Evolutionary conservation across 2,888 invertebrate genomes (phyloP), one percentile per base, ranked within the genome.

Genomic region (Oxytorus armatus): DNA sequence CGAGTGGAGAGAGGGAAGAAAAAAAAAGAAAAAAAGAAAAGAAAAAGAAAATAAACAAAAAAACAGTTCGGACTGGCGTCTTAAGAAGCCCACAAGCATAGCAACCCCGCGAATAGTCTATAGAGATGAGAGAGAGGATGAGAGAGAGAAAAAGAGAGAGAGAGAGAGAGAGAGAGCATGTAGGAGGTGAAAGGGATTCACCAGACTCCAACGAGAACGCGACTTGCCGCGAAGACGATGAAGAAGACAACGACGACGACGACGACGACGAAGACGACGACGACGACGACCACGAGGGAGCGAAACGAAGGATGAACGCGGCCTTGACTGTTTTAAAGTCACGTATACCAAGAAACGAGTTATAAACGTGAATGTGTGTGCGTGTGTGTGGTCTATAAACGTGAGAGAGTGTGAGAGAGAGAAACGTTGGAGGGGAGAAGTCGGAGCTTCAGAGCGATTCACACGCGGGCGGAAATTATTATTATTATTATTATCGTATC

Each of bases 101-200:
- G 53, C 70, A 70, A 55, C 70, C 53, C 49, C 51, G 74, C 55
- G 55, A 69, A 69, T 44, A 33, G 44, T 29, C 21, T 39, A 55
- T n/a, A 21, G 8, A 44, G 42, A 69, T 36, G 42, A 8, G 14
- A 16, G 63, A 25, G 16, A 5, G 42, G 14, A 25, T 11, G 16
- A 10, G 18, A 47, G 18, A 16, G 44, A 25, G 18, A 25, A 18
- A 39, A 18, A 59, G 42, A 23, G 44, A 16, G 16, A 10, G 18
- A 47, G 18, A 16, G 44, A 25, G 18, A 25, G 25, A 39, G 25
- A 59, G 55, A 44, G 39, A 25, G 49, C 61, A 44, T 36, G 66
- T 33, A 53, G 69, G 77, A 77, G 80, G 77, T 74, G 80, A 81
- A 81, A 81, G 80, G 80, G 80, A 81, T 81, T 77, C 80, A 70